These are phyloP conservation scores for Epinotia demarniana DNA, from an alignment of 2,888 invertebrate genomes.

Conservation along the genomic window DNA sequence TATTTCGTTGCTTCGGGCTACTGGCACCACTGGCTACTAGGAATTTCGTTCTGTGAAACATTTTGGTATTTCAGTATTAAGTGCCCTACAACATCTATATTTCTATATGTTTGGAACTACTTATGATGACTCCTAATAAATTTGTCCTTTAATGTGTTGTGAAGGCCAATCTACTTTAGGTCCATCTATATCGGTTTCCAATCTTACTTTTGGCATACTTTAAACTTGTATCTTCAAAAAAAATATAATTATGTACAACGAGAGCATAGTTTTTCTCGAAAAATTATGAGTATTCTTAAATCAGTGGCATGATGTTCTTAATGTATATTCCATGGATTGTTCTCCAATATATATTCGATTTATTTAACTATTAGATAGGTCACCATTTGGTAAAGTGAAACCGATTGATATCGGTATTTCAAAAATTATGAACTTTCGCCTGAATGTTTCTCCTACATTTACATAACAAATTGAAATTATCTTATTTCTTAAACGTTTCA, in stretches of 20 bases:
- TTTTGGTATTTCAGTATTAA: not conserved
- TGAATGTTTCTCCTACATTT: not conserved
- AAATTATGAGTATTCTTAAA: no score
- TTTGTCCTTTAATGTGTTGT: not conserved
- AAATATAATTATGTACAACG: no score
- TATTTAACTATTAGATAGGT: no score
- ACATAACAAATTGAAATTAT: not conserved
- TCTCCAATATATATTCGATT: no score
- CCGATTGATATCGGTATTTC: not conserved
- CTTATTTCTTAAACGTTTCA: not conserved
- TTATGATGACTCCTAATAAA: not conserved
- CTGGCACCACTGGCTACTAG: not conserved
- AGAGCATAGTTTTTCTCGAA: no score
- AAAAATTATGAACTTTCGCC: not conserved
- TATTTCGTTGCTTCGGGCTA: slow-evolving; percentile 24
- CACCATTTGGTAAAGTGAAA: not conserved
- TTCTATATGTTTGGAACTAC: not conserved
- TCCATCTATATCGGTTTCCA: not conserved
- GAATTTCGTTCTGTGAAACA: not conserved
- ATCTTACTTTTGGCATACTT: not conserved
- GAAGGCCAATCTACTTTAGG: not conserved
- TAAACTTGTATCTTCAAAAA: not conserved
- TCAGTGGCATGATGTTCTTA: no score
- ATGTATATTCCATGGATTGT: no score
- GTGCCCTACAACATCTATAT: not conserved